Evolutionary conservation across 35 echinoderm and acorn worm genomes (phyloP), one percentile per base, ranked within the genome.

Genomic region (Lytechinus pictus): DNA sequence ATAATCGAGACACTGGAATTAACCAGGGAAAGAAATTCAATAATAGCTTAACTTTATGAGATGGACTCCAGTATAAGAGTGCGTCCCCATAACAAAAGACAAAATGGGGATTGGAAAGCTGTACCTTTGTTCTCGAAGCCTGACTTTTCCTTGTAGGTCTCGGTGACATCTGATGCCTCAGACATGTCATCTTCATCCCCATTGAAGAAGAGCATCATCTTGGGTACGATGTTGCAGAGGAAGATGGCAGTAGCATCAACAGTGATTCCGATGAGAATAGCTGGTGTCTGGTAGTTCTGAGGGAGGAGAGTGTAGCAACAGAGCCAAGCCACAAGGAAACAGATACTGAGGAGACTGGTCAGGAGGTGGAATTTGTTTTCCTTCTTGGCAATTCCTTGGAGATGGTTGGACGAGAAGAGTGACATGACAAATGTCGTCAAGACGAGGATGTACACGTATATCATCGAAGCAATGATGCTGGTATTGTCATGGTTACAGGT

Each of bases 391-490:
- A 12, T 90, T 33, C 27, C 52, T 12, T 24, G 54, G 92, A 27
- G 27, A 57, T 24, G 13, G 27, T 57, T n/a, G 92, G 54, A 33
- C 13, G 92, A 93, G 52, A 54, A 54, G 92, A 93, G 57, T 10
- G 92, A 93, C 92, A 93, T 54, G 92, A 93, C 54, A 14, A 93
- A 93, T 16, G 92, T 93, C n/a, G 53, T 27, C 29, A 57, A 10
- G 54, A 93, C 92, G 92, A 93, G 92, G 92, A 93, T 57, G 92
- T 93, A 93, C 54, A 93, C 92, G 92, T 93, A 93, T 53, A 93
- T 54, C 92, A 93, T 93, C 10, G 92, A 93, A 24, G 57, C 27
- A 6, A 93, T 44, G 53, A 54, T 57, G 92, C 52, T 55, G 92
- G n/a, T 10, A 54, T 93, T 93, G 92, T 27, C 27, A 57, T 93